Conservation (phyloP, 2,888 invertebrate species). For the Kuschelorhynchus macadamiae region DNA sequence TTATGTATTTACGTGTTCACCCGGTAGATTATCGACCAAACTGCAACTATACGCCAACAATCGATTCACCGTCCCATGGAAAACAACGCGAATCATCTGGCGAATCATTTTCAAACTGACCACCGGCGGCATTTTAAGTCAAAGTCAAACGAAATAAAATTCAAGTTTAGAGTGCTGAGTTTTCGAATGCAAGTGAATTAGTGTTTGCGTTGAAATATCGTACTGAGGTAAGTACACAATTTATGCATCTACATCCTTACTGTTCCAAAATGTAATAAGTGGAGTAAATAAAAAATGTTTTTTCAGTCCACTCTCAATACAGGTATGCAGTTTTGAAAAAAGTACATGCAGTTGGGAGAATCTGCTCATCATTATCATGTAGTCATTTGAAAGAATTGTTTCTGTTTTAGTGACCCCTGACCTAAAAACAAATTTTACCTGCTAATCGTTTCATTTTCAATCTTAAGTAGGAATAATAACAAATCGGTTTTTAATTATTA, state of each 20-base stretch:
- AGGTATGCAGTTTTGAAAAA: neutral
- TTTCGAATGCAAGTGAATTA: slow-evolving; percentile 14
- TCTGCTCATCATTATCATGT: no score
- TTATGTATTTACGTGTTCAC: neutral
- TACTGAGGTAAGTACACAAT: no score
- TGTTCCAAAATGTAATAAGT: no score
- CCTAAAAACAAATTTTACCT: no score
- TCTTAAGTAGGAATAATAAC: no score
- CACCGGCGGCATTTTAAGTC: slow-evolving; percentile 24
- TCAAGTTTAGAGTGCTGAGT: slow-evolving; percentile 25
- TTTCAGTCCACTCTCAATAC: neutral
- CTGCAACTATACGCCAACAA: slow-evolving; percentile 18
- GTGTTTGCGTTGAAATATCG: neutral
- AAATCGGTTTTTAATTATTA: no score
- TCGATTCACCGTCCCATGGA: slow-evolving; percentile 19
- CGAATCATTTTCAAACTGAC: slow-evolving; percentile 28
- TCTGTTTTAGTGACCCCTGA: no score
- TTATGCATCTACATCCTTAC: no score
- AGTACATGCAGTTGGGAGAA: neutral
- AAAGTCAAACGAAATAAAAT: slow-evolving; percentile 31
- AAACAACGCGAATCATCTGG: slow-evolving; percentile 16
- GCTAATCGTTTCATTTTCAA: no score
- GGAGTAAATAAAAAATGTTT: neutral
- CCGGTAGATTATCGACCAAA: slow-evolving; percentile 38
- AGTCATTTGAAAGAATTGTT: no score